These are phyloP conservation scores for Pomacea canaliculata DNA, from an alignment of 2,888 invertebrate species.

Conservation along the genomic window DNA sequence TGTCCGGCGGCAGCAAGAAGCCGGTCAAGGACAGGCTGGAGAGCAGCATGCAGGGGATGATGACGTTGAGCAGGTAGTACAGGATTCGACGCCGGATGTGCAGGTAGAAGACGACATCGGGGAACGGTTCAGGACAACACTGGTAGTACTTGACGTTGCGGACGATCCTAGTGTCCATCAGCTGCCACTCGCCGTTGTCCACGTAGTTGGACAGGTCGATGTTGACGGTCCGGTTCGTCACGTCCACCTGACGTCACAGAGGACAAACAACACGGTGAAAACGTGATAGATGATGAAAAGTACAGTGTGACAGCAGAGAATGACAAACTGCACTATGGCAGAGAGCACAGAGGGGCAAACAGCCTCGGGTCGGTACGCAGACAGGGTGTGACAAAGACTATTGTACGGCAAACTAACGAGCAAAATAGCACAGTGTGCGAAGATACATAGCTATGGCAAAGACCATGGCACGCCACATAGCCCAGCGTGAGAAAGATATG, in stretches of 20 bases:
- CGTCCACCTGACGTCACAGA: conserved; percentile 47
- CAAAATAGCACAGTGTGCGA: no score
- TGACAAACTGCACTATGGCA: not conserved
- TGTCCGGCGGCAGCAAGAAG: conserved; percentile 73
- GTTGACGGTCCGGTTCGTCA: conserved; percentile 63
- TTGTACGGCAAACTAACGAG: no score
- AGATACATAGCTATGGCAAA: no score
- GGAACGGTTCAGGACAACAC: conserved; percentile 72
- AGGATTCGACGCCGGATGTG: conserved; percentile 72
- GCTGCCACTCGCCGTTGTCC: conserved; percentile 74
- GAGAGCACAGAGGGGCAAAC: not conserved
- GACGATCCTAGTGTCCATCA: conserved; percentile 70
- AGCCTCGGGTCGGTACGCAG: not conserved
- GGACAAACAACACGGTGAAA: not conserved
- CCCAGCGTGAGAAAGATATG: no score
- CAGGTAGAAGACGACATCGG: conserved; percentile 72
- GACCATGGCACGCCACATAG: no score
- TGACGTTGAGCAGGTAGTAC: conserved; percentile 73
- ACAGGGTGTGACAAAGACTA: no score
- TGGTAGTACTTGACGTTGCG: conserved; percentile 72
- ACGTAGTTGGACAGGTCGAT: conserved; percentile 73
- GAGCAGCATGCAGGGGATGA: conserved; percentile 76
- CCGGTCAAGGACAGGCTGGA: conserved; percentile 75
- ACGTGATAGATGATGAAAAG: not conserved
- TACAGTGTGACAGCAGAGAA: not conserved